Evolutionary conservation across 2,113 vertebrate genomes (phyloP).

Genomic region (Dromaius novaehollandiae): DNA sequence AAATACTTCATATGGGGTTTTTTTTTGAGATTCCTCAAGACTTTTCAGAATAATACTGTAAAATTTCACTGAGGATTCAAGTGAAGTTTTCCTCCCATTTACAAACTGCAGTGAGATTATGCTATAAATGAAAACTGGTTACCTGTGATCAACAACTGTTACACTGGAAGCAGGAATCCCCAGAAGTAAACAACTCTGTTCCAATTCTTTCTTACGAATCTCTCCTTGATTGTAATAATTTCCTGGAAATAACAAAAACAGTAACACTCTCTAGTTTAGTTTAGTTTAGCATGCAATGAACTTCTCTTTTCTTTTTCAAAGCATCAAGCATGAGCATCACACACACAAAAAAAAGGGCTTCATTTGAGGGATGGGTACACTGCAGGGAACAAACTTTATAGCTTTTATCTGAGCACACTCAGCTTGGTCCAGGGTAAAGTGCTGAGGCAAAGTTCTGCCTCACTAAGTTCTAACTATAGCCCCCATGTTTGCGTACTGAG

Average conservation of each 20-base stretch:
- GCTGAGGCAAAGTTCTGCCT: background rate
- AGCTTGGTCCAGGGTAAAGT: background rate
- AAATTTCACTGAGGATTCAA: background rate
- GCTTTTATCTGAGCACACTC: background rate
- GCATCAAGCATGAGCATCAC: background rate
- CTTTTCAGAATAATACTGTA: background rate
- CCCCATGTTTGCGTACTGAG: background rate
- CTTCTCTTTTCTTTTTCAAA: background rate
- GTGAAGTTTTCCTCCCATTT: background rate
- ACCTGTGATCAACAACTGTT: conserved; percentile 89
- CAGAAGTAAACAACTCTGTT: conserved; percentile 88
- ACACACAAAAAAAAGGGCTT: background rate
- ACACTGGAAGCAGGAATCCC: conserved; percentile 86
- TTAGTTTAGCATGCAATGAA: background rate
- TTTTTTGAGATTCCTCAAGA: background rate
- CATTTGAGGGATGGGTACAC: background rate
- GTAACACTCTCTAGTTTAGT: background rate
- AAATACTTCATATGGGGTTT: background rate
- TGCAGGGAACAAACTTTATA: background rate
- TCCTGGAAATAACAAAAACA: conserved; percentile 79
- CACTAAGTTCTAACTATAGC: background rate
- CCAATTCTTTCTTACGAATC: conserved; percentile 88
- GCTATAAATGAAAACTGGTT: conserved; percentile 52
- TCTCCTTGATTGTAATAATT: conserved; percentile 93
- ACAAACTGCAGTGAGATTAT: background rate